These are phyloP conservation scores for Heteronetta atricapilla DNA, from an alignment of 2,113 vertebrate genomes.

Conservation along the genomic window DNA sequence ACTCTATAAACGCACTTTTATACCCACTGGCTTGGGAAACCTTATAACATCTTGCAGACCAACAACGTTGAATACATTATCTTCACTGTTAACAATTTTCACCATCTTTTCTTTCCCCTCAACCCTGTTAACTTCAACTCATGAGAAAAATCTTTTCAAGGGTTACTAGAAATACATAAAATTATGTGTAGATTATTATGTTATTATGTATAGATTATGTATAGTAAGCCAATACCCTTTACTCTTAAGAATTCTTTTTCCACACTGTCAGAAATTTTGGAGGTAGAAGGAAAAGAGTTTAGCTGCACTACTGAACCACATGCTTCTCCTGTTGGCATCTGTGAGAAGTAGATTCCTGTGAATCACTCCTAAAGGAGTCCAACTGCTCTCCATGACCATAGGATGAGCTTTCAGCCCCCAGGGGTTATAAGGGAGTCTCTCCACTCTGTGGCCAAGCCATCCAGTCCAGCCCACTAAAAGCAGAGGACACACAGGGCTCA, in stretches of 20 bases:
- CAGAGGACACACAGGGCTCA: background rate
- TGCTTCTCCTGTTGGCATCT: background rate
- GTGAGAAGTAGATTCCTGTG: background rate
- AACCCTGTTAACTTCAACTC: background rate
- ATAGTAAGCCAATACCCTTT: background rate
- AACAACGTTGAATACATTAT: background rate
- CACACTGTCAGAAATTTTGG: background rate
- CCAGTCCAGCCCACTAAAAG: background rate
- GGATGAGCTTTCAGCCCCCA: background rate
- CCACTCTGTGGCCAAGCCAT: background rate
- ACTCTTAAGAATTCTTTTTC: background rate
- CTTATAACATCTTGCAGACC: background rate
- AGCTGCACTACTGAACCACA: background rate
- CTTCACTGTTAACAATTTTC: background rate
- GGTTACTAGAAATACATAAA: background rate
- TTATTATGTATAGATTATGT: too few species aligned
- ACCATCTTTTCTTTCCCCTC: rapidly evolving
- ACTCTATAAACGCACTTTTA: background rate
- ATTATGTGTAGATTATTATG: background rate
- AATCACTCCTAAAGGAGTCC: background rate
- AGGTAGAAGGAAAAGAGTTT: background rate
- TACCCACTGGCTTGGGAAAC: background rate
- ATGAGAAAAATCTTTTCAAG: background rate
- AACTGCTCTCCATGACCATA: rapidly evolving
- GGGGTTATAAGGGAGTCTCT: rapidly evolving